Evolutionary conservation across 2,113 vertebrate genomes (phyloP).

Genomic region (Balaeniceps rex): DNA sequence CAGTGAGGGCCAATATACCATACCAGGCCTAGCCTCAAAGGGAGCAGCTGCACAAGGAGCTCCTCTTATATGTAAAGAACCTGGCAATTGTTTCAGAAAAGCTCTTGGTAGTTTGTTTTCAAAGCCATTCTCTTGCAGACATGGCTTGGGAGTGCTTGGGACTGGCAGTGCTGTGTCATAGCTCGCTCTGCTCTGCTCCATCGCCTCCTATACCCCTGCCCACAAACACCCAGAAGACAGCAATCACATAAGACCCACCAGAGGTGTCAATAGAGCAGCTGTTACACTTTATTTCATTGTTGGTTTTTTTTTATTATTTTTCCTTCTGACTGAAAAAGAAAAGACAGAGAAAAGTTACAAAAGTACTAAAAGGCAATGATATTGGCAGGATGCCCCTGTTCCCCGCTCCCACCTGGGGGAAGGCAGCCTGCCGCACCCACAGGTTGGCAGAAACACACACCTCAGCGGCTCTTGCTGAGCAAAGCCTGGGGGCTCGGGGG

Average conservation of each 20-base stretch:
- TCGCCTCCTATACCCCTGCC: neutral
- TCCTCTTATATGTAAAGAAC: neutral
- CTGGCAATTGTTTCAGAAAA: neutral
- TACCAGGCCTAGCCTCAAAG: neutral
- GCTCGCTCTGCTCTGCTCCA: neutral
- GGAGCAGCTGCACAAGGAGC: neutral
- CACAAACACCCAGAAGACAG: neutral
- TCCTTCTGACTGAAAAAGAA: constrained; percentile 21
- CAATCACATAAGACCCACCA: neutral
- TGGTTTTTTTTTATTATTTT: neutral
- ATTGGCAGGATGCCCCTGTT: neutral
- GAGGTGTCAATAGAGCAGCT: neutral
- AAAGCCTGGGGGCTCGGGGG: neutral
- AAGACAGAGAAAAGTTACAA: constrained; percentile 55
- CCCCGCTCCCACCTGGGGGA: neutral
- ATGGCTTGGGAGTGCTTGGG: neutral
- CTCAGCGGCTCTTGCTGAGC: neutral
- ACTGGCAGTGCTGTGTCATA: neutral
- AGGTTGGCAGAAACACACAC: neutral
- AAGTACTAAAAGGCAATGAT: constrained; percentile 58
- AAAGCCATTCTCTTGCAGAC: neutral
- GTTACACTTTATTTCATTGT: constrained; percentile 19
- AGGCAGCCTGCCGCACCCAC: neutral
- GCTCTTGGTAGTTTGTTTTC: neutral
- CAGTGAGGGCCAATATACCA: neutral